Evolutionary conservation across 1,140 invertebrate genomes (phyloP), one percentile per base, ranked within the genome.

Genomic region (Zaprionus ornatus): DNA sequence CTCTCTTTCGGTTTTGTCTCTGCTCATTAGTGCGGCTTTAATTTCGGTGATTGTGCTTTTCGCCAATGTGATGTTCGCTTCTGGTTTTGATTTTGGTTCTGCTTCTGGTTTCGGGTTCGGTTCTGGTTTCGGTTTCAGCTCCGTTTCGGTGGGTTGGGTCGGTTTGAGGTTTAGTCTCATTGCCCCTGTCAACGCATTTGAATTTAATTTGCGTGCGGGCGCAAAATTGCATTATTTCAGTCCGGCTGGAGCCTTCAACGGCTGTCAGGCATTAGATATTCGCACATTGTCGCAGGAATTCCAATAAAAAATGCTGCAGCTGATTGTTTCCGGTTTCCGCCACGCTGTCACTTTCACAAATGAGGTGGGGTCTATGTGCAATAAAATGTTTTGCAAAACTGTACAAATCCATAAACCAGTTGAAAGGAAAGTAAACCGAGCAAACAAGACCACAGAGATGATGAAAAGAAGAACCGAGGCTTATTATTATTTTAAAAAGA

Each of bases 11-110:
- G 86, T 74, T 77, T 79, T 82, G 83, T 88, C 81, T 74, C 66
- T 90, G 85, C 85, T 90, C 85, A 90, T 90, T 90, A 90, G 85
- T 82, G 85, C 69, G 85, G 76, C 85, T 90, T 90, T 90, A 85
- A 85, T 90, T 85, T 82, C 52, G 86, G 82, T 81, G 84, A 85
- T 85, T 85, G 82, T 74, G 78, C 82, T 67, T 59, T 70, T 74
- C 68, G 71, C 79, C 40, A 45, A 45, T 45, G 7, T 75, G 77
- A 72, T 80, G 79, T 81, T 80, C 54, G 68, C 71, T 73, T 77
- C 56, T 21, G 77, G 23, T 77, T 42, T 60, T 35, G 52, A 23
- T 29, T 48, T 48, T 52, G 15, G 35, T 29, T 61, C 29, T 64
- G 50, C 61, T 64, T 71, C 50, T 59, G 70, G 48, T 72, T 71